These are phyloP conservation scores for Morphnarchus princeps DNA, from an alignment of 2,113 vertebrate genomes.

Conservation along the genomic window DNA sequence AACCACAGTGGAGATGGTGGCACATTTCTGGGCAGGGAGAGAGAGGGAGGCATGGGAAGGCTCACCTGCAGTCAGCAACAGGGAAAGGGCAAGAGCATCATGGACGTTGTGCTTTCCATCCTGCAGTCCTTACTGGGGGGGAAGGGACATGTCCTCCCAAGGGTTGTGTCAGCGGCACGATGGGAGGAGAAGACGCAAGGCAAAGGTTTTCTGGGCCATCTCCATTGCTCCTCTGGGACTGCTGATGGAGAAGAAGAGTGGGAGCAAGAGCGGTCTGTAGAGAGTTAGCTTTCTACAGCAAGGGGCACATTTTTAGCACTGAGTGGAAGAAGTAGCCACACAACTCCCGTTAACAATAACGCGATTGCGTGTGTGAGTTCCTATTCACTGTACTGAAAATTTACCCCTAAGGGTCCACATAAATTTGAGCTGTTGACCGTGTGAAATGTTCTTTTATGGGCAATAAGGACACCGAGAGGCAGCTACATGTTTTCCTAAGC, in stretches of 20 bases:
- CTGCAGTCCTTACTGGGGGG: not conserved
- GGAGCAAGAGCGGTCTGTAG: not conserved
- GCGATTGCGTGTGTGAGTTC: constrained; percentile 43
- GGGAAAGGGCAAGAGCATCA: not conserved
- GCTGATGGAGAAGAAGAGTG: not conserved
- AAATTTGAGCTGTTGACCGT: constrained; percentile 71
- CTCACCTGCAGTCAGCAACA: not conserved
- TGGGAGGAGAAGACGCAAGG: not conserved
- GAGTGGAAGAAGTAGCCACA: constrained; percentile 34
- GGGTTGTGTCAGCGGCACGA: accelerated
- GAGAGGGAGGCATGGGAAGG: not conserved
- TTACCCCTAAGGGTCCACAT: constrained; percentile 71
- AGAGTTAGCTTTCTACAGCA: constrained; percentile 5
- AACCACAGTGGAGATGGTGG: not conserved
- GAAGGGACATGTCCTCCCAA: not conserved
- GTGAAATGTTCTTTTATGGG: constrained; percentile 74
- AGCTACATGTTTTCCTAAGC: constrained; percentile 61
- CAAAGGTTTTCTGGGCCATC: not conserved
- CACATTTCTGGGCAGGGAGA: not conserved
- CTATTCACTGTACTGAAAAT: constrained; percentile 61
- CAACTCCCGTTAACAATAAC: constrained; percentile 64
- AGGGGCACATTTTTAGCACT: constrained; percentile 16
- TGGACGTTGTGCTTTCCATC: accelerated
- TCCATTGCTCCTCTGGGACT: not conserved
- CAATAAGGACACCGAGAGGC: constrained; percentile 58